These are phyloP conservation scores for Sterrhoptilus dennistouni DNA, from an alignment of 2,113 vertebrate genomes.

Conservation along the genomic window DNA sequence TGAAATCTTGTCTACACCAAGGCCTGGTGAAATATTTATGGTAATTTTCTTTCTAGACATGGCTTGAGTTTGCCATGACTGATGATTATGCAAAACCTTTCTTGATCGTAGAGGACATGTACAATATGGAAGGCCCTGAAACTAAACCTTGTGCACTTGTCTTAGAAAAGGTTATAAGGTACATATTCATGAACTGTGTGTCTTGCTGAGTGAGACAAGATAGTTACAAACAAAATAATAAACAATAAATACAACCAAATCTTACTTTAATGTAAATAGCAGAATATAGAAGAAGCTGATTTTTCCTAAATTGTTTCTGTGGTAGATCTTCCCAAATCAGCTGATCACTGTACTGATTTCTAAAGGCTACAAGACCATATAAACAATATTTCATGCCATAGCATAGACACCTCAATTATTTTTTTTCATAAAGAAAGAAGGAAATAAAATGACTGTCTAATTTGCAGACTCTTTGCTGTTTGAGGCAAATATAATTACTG, in stretches of 20 bases:
- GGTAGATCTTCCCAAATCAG: neutral
- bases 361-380: neutral
- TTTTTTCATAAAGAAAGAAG: neutral
- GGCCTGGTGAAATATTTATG: conserved; percentile 43
- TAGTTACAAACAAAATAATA: neutral
- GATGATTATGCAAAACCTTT: conserved; percentile 40
- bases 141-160: neutral
- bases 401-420: neutral
- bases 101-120: neutral
- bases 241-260: neutral
- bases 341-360: neutral
- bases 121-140: neutral
- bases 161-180: neutral
- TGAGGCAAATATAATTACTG: neutral
- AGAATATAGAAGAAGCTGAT: neutral
- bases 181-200: neutral
- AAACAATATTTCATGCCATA: neutral
- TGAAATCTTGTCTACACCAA: conserved; percentile 5
- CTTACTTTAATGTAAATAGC: neutral
- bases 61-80: conserved; percentile 4
- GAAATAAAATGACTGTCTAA: neutral
- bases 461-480: conserved; percentile 22
- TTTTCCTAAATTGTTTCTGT: neutral
- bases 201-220: neutral
- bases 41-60: conserved; percentile 65